phyloP scores from a whole-genome alignment of 2,797 vertebrate genomes.

The Leptodactylus fallax region DNA sequence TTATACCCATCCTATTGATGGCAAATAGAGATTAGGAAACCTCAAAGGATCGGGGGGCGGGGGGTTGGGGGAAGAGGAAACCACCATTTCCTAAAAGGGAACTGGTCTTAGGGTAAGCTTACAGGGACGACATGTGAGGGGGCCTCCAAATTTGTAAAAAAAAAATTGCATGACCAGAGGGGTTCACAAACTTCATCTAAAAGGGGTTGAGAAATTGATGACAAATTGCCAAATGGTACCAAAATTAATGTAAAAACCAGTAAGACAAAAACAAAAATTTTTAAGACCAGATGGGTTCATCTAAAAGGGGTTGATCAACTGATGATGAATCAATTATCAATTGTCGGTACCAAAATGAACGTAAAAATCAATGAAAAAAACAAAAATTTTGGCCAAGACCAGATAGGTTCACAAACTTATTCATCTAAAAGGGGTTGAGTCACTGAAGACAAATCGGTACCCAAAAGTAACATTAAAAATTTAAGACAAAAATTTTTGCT shows the following conservation, averaged over 20 bases:
- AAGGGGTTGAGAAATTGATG: too few relatives aligned
- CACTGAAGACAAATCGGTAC: too few relatives aligned
- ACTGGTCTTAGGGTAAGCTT: conserved; percentile 62
- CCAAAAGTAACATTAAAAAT: too few relatives aligned
- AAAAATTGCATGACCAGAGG: neutral
- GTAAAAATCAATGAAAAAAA: neutral
- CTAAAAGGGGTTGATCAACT: too few relatives aligned
- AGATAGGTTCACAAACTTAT: too few relatives aligned
- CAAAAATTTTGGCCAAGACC: neutral
- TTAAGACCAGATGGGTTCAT: neutral
- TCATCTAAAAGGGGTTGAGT: too few relatives aligned
- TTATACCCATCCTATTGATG: conserved; percentile 64
- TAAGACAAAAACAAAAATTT: too few relatives aligned
- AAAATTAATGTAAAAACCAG: too few relatives aligned
- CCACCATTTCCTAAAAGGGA: conserved; percentile 68
- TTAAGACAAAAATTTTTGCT: too few relatives aligned
- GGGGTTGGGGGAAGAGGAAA: conserved; percentile 66
- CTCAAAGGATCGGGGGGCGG: conserved; percentile 66
- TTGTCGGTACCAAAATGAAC: neutral
- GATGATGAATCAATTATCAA: neutral
- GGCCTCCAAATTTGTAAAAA: neutral
- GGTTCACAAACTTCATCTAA: neutral
- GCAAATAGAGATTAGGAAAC: conserved; percentile 66
- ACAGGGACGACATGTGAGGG: conserved; percentile 57
- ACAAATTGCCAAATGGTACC: too few relatives aligned